Percentiles rank a stretch among this genome's conserved stretches.
Conservation (phyloP, 2,888 invertebrate species). For the Macrosoma leucophasiata region DNA sequence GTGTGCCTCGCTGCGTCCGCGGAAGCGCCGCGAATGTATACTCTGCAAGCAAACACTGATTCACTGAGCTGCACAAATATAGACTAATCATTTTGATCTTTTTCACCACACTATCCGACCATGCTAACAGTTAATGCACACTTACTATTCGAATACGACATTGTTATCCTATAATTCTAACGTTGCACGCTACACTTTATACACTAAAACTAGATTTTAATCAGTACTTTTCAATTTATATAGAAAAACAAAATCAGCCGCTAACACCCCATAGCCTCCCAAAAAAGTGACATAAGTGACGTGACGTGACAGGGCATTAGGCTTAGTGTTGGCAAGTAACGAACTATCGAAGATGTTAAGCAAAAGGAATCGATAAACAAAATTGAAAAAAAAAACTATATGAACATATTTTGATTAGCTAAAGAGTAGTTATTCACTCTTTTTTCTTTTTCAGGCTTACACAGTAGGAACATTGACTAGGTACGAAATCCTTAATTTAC, state of each 20-base stretch:
- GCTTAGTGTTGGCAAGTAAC: too few species aligned
- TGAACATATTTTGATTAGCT: too few species aligned
- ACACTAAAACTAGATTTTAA: constrained; percentile 39
- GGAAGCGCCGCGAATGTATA: constrained; percentile 95
- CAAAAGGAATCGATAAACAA: too few species aligned
- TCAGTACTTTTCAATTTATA: constrained; percentile 56
- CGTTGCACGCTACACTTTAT: constrained; percentile 42
- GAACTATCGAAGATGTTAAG: too few species aligned
- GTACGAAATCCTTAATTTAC: too few species aligned
- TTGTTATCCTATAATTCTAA: constrained; percentile 46
- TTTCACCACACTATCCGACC: constrained; percentile 24
- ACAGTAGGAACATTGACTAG: too few species aligned
- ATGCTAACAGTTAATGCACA: constrained; percentile 32
- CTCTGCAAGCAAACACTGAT: constrained; percentile 69
- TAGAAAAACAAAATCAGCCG: constrained; percentile 64
- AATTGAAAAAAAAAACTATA: too few species aligned
- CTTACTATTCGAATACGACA: constrained; percentile 72
- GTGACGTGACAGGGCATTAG: constrained; percentile 52
- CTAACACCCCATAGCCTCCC: constrained; percentile 51
- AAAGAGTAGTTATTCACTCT: too few species aligned
- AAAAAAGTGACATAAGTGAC: constrained; percentile 53
- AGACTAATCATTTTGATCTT: constrained; percentile 13
- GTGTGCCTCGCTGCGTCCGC: constrained; percentile 94
- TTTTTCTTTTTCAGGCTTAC: too few species aligned
- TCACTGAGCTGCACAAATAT: constrained; percentile 12